Evolutionary conservation across 1,140 invertebrate genomes (phyloP).

Genomic region (Tetraneura akinire): DNA sequence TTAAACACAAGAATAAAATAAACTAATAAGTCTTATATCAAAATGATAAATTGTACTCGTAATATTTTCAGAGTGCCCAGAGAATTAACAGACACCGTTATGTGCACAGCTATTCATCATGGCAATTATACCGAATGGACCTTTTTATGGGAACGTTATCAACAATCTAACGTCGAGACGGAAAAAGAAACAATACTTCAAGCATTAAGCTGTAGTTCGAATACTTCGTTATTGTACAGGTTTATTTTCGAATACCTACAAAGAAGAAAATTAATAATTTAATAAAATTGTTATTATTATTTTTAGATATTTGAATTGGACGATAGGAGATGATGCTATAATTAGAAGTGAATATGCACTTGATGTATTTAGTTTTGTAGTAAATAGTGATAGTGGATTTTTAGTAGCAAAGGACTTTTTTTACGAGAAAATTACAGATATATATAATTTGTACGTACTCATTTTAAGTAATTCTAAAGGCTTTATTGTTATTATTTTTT

Average conservation of each 20-base stretch:
- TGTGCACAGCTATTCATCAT: constrained; percentile 69
- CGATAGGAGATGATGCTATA: constrained; percentile 57
- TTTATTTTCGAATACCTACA: constrained; percentile 54
- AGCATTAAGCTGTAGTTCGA: constrained; percentile 68
- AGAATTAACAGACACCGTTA: constrained; percentile 79
- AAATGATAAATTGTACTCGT: not conserved
- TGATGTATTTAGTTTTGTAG: constrained; percentile 57
- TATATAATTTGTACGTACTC: constrained; percentile 64
- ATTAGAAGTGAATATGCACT: constrained; percentile 60
- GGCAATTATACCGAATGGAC: constrained; percentile 78
- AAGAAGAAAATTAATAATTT: too few relatives aligned
- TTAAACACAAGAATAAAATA: not conserved
- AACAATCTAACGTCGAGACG: constrained; percentile 68
- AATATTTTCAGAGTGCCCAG: constrained; percentile 75
- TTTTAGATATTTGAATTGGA: constrained; percentile 60
- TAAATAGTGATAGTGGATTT: constrained; percentile 64
- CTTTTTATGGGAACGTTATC: constrained; percentile 75
- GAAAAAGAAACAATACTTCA: constrained; percentile 68
- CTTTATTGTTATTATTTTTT: too few relatives aligned
- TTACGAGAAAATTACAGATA: constrained; percentile 63
- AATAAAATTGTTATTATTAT: not conserved
- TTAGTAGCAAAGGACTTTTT: constrained; percentile 69
- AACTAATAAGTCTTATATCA: too few relatives aligned
- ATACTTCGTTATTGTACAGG: constrained; percentile 60
- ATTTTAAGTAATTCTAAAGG: too few relatives aligned